phyloP scores from a whole-genome alignment of 2,797 vertebrate genomes.

The Morelia viridis region DNA sequence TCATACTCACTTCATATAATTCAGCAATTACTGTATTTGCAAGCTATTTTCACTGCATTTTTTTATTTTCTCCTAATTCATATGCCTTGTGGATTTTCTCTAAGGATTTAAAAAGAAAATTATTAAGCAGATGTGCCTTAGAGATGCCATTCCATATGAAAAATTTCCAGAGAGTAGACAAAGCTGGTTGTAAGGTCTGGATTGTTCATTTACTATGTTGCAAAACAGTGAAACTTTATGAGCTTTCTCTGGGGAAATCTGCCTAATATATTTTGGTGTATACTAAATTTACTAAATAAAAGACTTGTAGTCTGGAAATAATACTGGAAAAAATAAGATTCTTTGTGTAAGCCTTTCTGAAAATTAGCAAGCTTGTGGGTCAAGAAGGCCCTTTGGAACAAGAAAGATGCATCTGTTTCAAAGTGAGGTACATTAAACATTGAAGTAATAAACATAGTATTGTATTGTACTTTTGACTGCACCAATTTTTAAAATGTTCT shows the following conservation, averaged over 20 bases:
- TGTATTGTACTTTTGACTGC: not conserved
- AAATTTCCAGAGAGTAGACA: not conserved
- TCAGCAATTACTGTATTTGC: not conserved
- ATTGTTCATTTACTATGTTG: slow-evolving; percentile 13
- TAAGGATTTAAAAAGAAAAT: slow-evolving; percentile 4
- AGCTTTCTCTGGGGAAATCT: slow-evolving; percentile 14
- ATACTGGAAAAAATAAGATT: slow-evolving; percentile 11
- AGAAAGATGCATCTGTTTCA: slow-evolving; percentile 20
- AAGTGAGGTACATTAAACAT: not conserved
- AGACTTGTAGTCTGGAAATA: not conserved
- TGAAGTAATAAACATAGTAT: not conserved
- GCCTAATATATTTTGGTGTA: not conserved
- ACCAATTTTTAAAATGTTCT: not conserved
- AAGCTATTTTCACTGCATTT: not conserved
- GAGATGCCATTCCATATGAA: not conserved
- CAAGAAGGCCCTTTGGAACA: not conserved
- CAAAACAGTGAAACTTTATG: not conserved
- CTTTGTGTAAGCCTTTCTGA: not conserved
- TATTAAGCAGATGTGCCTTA: not conserved
- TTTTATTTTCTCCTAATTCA: not conserved
- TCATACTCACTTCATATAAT: not conserved
- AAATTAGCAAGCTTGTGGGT: not conserved
- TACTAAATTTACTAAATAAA: slow-evolving; percentile 22
- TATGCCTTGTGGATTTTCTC: not conserved
- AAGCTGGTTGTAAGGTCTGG: not conserved